These are phyloP conservation scores for Decapterus maruadsi DNA, from an alignment of 2,797 vertebrate genomes.

Conservation along the genomic window DNA sequence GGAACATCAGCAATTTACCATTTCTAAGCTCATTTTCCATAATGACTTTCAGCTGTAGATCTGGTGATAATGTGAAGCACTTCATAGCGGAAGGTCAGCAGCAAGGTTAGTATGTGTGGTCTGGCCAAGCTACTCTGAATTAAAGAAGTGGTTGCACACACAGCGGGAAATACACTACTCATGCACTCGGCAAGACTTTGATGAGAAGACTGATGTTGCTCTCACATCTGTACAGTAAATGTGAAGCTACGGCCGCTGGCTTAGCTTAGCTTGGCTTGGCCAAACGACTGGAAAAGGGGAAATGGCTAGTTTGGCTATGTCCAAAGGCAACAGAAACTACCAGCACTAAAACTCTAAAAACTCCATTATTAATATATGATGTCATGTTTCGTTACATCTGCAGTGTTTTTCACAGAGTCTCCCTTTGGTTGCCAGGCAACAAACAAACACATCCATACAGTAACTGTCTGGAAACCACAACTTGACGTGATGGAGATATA, in stretches of 20 bases:
- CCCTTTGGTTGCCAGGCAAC: not conserved
- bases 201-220: not conserved
- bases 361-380: not conserved
- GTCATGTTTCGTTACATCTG: not conserved
- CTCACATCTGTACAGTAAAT: not conserved
- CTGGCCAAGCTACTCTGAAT: not conserved
- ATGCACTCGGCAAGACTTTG: not conserved
- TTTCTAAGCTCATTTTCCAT: not conserved
- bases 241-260: not conserved
- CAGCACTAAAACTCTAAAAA: not conserved
- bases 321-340: not conserved
- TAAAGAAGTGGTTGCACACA: not conserved
- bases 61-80: not conserved
- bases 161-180: not conserved
- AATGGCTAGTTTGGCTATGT: not conserved
- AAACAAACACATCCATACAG: too few relatives aligned
- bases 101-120: conserved; percentile 3
- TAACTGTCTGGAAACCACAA: too few relatives aligned
- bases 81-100: conserved; percentile 28
- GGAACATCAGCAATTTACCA: conserved; percentile 2
- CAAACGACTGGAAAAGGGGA: not conserved
- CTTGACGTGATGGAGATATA: too few relatives aligned
- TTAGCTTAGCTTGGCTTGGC: not conserved
- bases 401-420: not conserved
- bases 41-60: not conserved